phyloP scores from a whole-genome alignment of 2,797 vertebrate species.

The Amazona finschi region DNA sequence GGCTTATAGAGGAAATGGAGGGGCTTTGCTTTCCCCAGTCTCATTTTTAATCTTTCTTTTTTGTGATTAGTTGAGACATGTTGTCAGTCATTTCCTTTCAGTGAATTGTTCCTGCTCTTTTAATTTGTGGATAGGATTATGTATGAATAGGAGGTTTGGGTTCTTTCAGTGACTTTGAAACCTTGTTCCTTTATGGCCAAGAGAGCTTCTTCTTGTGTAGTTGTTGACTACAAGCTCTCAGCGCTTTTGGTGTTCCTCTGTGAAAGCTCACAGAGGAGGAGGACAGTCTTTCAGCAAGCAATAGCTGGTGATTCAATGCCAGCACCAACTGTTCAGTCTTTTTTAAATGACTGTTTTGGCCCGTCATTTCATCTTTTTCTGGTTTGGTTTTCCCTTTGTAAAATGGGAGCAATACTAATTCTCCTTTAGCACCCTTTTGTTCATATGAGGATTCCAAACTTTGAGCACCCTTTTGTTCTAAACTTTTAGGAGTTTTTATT shows the following conservation, averaged over 20 bases:
- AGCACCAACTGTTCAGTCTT: neutral
- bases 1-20: neutral
- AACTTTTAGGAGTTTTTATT: neutral
- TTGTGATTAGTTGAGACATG: neutral
- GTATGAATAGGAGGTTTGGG: neutral
- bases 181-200: neutral
- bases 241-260: neutral
- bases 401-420: neutral
- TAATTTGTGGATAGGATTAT: neutral
- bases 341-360: neutral
- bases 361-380: neutral
- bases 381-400: neutral
- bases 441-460: neutral
- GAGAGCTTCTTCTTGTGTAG: neutral
- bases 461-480: neutral
- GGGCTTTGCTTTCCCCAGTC: neutral
- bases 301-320: neutral
- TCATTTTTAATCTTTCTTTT: neutral
- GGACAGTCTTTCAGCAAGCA: neutral
- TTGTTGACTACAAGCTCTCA: neutral
- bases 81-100: neutral
- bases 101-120: neutral
- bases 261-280: neutral
- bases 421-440: neutral
- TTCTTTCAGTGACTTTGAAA: neutral